Evolutionary conservation across 1,140 invertebrate genomes (phyloP).

Genomic region (Campoletis sonorensis): DNA sequence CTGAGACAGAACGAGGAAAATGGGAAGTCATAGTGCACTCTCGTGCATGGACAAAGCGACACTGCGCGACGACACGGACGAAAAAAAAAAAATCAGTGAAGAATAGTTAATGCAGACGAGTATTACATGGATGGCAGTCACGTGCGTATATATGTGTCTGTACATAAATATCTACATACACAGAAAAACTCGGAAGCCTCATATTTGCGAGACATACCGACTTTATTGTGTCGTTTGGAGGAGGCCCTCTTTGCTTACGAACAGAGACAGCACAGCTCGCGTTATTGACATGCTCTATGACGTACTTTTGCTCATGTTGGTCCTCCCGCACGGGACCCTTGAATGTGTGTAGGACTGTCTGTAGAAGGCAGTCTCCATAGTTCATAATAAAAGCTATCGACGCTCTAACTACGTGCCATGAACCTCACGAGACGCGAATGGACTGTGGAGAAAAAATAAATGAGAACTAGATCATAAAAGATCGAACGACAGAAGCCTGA

Average conservation of each 20-base stretch:
- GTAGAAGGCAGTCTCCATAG: not conserved
- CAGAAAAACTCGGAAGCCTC: not conserved
- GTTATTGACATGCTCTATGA: slow-evolving; percentile 15
- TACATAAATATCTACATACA: not conserved
- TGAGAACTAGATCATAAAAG: too few species aligned
- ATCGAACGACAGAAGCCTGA: too few species aligned
- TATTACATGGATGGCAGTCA: not conserved
- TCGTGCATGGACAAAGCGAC: not conserved
- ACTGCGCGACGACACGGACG: not conserved
- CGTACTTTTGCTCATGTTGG: not conserved
- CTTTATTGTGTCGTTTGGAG: slow-evolving; percentile 3
- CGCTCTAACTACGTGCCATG: not conserved
- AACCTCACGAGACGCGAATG: not conserved
- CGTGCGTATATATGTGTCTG: not conserved
- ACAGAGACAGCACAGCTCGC: not conserved
- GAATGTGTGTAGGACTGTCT: not conserved
- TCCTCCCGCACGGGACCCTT: not conserved
- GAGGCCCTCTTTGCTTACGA: slow-evolving; percentile 12
- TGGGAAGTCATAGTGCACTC: not conserved
- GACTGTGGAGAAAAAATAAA: not conserved
- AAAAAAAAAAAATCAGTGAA: not conserved
- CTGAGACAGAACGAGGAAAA: not conserved
- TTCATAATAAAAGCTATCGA: not conserved
- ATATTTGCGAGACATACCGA: slow-evolving; percentile 1
- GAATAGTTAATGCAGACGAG: not conserved